Evolutionary conservation across 2,797 vertebrate genomes (phyloP), one percentile per base, ranked within the genome.

Genomic region (Pygocentrus nattereri): DNA sequence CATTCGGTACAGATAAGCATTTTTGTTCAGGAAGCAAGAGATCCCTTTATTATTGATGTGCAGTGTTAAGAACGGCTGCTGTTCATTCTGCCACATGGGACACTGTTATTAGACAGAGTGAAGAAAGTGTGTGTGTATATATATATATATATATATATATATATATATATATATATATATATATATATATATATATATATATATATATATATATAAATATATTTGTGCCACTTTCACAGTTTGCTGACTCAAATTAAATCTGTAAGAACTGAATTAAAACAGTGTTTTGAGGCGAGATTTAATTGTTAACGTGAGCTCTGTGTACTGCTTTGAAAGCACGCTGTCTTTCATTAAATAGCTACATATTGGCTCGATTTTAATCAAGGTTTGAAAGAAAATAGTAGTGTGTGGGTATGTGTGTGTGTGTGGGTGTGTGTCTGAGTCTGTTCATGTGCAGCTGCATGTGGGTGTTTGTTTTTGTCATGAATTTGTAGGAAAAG

Each of bases 241-340:
- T 81, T 56, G 65, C 69, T 73, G 30, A 64, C 73, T 80, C 47
- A 76, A 65, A 76, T 72, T 34, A 72, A 84, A 68, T 80, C 52
- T 59, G 70, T 54, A 74, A 15, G 56, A 50, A 74, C 47, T 27
- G 30, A 74, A 77, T 81, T 67, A 76, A 77, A 71, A 58, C 64
- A 19, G 58, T 56, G 27, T 69, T 84, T 62, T 72, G 44, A 73
- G 18, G 30, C 11, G 8, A 56, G 19, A 23, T 54, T 56, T 12
- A 30, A 52, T n/a, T 27, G 47, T 52, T 54, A 72, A 56, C 50
- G 73, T 30, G 25, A 30, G 8, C 23, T 50, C 50, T 21, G 16
- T 47, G 61, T 31, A 3, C 59, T 34, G 61, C 27, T 30, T 13
- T 19, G 30, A 64, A 64, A 64, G 58, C 25, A 4, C 25, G 30